These are phyloP conservation scores for Parelbella ahira DNA, from an alignment of 2,888 invertebrate species.

Conservation along the genomic window DNA sequence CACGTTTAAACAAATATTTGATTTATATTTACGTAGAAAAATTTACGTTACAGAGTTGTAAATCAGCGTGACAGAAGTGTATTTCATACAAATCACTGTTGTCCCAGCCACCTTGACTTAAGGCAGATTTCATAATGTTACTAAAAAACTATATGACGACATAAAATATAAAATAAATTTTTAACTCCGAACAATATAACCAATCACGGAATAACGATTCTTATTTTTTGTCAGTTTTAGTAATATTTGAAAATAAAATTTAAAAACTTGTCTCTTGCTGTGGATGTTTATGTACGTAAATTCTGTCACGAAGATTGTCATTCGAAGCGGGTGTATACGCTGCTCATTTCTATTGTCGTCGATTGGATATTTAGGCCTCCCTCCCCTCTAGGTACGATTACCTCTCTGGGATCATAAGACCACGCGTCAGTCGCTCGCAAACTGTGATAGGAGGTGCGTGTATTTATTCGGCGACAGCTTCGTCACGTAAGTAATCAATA, in stretches of 20 bases:
- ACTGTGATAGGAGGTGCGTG: conserved; percentile 43
- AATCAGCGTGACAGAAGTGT: background rate
- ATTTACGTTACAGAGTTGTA: conserved; percentile 1
- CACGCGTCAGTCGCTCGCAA: background rate
- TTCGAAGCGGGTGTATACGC: background rate
- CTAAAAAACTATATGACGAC: conserved; percentile 1
- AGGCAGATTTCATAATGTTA: background rate
- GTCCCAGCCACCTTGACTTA: background rate
- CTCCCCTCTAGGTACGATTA: background rate
- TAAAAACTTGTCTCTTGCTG: background rate
- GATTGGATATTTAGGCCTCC: background rate
- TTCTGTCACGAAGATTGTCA: background rate
- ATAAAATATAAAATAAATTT: background rate
- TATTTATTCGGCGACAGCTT: conserved; percentile 6
- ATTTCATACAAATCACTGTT: conserved; percentile 3
- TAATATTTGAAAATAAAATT: background rate
- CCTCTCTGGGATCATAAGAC: background rate
- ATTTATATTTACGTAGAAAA: background rate
- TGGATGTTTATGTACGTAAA: background rate
- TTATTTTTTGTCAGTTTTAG: background rate
- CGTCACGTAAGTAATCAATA: conserved; percentile 9
- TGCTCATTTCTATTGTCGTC: too few relatives aligned
- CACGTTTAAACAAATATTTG: background rate
- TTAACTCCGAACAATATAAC: background rate
- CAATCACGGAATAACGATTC: background rate